Evolutionary conservation across 2,113 vertebrate species (phyloP), one percentile per base, ranked within the genome.

Genomic region (Apus apus): DNA sequence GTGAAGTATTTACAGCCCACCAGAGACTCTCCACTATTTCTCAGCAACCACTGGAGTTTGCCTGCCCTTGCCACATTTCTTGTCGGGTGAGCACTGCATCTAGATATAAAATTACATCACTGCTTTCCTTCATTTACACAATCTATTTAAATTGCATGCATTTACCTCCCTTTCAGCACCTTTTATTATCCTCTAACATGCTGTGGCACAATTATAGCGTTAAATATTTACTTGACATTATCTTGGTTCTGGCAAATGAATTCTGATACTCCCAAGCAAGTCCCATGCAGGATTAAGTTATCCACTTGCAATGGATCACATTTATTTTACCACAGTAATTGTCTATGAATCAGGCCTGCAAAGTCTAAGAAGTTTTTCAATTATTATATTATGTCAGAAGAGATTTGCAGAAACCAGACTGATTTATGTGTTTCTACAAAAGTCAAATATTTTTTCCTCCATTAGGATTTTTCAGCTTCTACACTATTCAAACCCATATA

Each of bases 161-260:
- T 36, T 80, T n/a, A 60, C 16, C 34, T 80, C 65, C 75, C 53
- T 71, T 68, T 27, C 73, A 68, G 61, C 1, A 1, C n/a, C 43
- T 67, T 73, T 71, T 85, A 22, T 57, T 46, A 27, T 74, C 73
- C 66, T 65, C 65, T 32, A 57, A 50, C 57, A 57, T 8, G 6
- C 74, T 57, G 73, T 21, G 81, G 15, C 83, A 91, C 3, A 1
- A 96, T 43, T 36, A 54, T 60, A 76, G 85, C 64, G 89, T 87
- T 94, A 85, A 94, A 91, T 91, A 93, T 93, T 97, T 94, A 91
- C 89, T 50, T 89, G 71, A 73, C 64, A 32, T 78, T 93, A 91
- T 64, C 89, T 58, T 65, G 66, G 84, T 82, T 72, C 87, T 82
- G 67, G 62, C 66, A 89, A 87, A 85, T 2, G 43, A 17, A 30